These are phyloP conservation scores for Drosophila antonietae DNA, from an alignment of 2,888 invertebrate species.

Conservation along the genomic window DNA sequence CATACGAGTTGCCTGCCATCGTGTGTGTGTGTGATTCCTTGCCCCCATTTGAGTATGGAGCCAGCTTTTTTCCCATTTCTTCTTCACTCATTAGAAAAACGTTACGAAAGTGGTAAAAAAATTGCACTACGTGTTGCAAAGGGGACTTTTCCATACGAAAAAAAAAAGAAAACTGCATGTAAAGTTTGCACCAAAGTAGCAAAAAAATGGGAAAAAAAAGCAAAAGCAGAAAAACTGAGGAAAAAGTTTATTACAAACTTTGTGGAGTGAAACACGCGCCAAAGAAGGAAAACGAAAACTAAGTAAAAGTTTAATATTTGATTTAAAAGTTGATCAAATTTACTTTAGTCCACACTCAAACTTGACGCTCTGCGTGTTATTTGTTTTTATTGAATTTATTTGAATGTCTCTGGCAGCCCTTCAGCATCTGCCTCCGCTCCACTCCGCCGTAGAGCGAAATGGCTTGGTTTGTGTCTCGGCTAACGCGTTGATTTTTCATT, in stretches of 20 bases:
- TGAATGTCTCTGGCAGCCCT: slow-evolving; percentile 53
- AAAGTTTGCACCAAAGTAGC: slow-evolving; percentile 63
- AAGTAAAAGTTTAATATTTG: slow-evolving; percentile 76
- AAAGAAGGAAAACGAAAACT: slow-evolving; percentile 54
- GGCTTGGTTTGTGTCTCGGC: slow-evolving; percentile 45
- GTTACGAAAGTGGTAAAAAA: slow-evolving; percentile 70
- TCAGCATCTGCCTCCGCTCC: neutral
- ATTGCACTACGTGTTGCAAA: slow-evolving; percentile 72
- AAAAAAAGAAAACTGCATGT: slow-evolving; percentile 51
- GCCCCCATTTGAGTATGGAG: slow-evolving; percentile 62
- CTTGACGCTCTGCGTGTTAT: slow-evolving; percentile 51
- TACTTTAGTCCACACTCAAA: slow-evolving; percentile 73
- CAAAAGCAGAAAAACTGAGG: slow-evolving; percentile 29
- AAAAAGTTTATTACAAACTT: slow-evolving; percentile 79
- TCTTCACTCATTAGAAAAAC: slow-evolving; percentile 76
- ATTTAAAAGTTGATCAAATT: slow-evolving; percentile 79
- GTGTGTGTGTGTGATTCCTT: slow-evolving; percentile 40
- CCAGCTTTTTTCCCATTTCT: slow-evolving; percentile 16
- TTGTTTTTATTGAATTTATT: slow-evolving; percentile 75
- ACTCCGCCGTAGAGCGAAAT: neutral
- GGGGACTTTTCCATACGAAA: slow-evolving; percentile 3
- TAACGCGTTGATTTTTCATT: slow-evolving; percentile 73
- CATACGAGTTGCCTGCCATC: slow-evolving; percentile 15
- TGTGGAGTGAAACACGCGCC: slow-evolving; percentile 54
- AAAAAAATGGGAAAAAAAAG: slow-evolving; percentile 14